These are phyloP conservation scores for Acropternis orthonyx DNA, from an alignment of 2,797 vertebrate genomes.

Conservation along the genomic window DNA sequence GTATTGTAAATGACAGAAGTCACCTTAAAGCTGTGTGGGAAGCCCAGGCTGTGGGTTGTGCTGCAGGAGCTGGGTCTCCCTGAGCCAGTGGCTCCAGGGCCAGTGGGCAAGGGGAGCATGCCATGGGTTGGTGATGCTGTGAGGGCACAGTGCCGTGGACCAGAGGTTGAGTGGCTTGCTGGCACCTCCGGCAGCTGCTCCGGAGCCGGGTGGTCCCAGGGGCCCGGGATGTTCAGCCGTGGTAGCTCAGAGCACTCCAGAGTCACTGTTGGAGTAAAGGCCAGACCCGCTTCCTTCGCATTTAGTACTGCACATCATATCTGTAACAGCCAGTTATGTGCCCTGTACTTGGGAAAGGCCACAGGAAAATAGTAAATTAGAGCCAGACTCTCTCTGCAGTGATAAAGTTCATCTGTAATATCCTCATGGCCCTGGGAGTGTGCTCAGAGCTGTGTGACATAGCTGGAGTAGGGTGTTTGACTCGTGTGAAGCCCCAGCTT, in stretches of 20 bases:
- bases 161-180: not conserved
- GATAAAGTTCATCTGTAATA: not conserved
- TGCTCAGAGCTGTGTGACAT: accelerated
- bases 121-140: not conserved
- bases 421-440: accelerated
- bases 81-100: not conserved
- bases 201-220: not conserved
- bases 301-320: accelerated
- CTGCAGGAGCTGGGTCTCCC: accelerated
- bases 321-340: accelerated
- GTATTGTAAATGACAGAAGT: not conserved
- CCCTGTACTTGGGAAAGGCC: not conserved
- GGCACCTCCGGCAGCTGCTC: not conserved
- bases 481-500: accelerated
- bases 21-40: not conserved
- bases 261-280: not conserved
- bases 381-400: not conserved
- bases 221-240: not conserved
- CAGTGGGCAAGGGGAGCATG: not conserved
- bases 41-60: accelerated
- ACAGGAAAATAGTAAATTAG: accelerated
- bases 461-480: accelerated
- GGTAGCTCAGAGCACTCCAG: not conserved
- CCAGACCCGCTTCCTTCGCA: not conserved
- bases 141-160: not conserved